A percentile compares a stretch with the other conserved stretches of the same genome.
These are phyloP conservation scores for Brachionus plicatilis DNA, from an alignment of 1,140 invertebrate genomes.

Conservation along the genomic window DNA sequence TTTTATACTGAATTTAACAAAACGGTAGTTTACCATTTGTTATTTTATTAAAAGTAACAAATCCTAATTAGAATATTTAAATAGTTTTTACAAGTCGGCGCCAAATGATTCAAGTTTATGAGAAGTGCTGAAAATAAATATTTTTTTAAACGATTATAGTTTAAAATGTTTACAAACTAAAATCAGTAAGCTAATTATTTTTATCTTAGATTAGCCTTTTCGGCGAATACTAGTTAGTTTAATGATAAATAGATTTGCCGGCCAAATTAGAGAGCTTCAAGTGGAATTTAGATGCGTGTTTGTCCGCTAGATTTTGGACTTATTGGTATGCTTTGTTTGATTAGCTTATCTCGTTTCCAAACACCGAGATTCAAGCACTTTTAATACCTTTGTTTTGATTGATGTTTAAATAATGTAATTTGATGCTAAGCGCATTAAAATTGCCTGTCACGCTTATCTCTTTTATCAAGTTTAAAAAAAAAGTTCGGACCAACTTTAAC, in stretches of 20 bases:
- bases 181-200: neutral
- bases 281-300: neutral
- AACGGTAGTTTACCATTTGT: too few relatives aligned
- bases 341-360: neutral
- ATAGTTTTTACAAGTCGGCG: neutral
- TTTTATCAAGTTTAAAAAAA: neutral
- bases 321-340: neutral
- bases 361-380: neutral
- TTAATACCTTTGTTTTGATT: neutral
- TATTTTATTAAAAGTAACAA: too few relatives aligned
- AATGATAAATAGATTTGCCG: neutral
- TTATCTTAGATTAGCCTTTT: neutral
- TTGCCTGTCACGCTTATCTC: neutral
- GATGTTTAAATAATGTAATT: constrained; percentile 2
- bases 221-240: neutral
- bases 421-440: neutral
- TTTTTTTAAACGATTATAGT: neutral
- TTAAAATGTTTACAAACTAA: neutral
- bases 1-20: too few relatives aligned
- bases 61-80: neutral
- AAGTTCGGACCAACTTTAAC: neutral
- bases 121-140: neutral
- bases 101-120: neutral
- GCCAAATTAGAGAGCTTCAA: neutral
- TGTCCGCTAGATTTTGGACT: neutral